Evolutionary conservation across 2,888 invertebrate species (phyloP).

Genomic region (Caenorhabditis becei): DNA sequence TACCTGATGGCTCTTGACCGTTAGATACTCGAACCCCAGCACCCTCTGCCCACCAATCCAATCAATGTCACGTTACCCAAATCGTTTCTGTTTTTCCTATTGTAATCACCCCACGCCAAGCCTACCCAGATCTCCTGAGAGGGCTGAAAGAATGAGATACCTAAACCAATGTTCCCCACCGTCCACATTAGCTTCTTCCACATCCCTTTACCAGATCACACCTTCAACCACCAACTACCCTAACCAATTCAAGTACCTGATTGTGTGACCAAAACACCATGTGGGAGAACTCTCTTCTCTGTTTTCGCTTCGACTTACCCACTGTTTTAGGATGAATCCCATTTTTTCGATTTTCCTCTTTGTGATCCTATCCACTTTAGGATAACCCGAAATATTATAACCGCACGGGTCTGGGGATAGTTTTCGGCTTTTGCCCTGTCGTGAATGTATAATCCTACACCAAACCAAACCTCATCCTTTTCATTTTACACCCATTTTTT

Average conservation of each 20-base stretch:
- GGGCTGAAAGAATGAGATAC: constrained; percentile 56
- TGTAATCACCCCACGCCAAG: constrained; percentile 29
- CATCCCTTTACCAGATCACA: constrained; percentile 29
- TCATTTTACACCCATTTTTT: not conserved
- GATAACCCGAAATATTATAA: constrained; percentile 51
- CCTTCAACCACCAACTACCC: constrained; percentile 20
- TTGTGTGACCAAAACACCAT: constrained; percentile 25
- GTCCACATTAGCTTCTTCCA: not conserved
- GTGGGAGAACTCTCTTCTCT: constrained; percentile 30
- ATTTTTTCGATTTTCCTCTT: constrained; percentile 39
- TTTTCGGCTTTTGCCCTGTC: constrained; percentile 37
- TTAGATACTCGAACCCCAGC: constrained; percentile 43
- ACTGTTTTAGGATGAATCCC: constrained; percentile 57
- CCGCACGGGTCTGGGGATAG: constrained; percentile 59
- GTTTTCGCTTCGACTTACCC: constrained; percentile 33
- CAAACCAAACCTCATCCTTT: constrained; percentile 42
- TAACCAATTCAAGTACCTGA: constrained; percentile 28
- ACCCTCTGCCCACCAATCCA: constrained; percentile 22
- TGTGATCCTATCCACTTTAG: constrained; percentile 58
- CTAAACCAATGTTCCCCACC: constrained; percentile 8
- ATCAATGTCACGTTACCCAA: constrained; percentile 21
- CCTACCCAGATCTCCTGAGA: constrained; percentile 62
- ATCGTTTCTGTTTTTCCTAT: constrained; percentile 23
- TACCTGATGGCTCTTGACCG: constrained; percentile 80
- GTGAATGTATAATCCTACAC: constrained; percentile 44